phyloP scores from a whole-genome alignment of 2,888 invertebrate species.

The Osmoderma eremita region DNA sequence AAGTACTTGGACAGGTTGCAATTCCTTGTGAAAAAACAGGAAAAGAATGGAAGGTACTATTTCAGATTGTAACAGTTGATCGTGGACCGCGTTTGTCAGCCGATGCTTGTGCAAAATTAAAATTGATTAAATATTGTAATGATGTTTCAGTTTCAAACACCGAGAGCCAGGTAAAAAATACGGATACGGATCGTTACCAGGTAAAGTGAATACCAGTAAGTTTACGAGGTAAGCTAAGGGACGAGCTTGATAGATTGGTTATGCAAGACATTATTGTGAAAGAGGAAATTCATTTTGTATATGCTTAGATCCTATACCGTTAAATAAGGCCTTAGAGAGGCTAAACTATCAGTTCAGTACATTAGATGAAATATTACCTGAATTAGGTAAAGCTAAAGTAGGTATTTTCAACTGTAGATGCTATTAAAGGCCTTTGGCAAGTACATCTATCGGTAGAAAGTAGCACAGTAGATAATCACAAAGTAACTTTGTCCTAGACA shows the following conservation, averaged over 20 bases:
- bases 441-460: too few relatives aligned
- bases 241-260: too few relatives aligned
- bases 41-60: background rate
- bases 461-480: too few relatives aligned
- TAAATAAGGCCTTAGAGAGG: background rate
- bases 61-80: background rate
- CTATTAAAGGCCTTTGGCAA: background rate
- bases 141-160: too few relatives aligned
- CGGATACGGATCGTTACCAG: too few relatives aligned
- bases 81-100: background rate
- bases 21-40: too few relatives aligned
- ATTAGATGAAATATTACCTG: slow-evolving; percentile 8
- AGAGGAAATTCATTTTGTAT: background rate
- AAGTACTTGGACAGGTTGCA: background rate
- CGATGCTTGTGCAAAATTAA: background rate
- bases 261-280: too few relatives aligned
- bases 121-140: too few relatives aligned
- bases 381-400: background rate
- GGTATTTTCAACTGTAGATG: background rate
- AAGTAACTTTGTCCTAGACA: background rate
- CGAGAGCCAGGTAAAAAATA: too few relatives aligned
- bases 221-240: too few relatives aligned
- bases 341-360: slow-evolving; percentile 9
- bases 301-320: background rate
- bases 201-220: too few relatives aligned